Conservation (phyloP, 2,113 vertebrate species). For the Pogona vitticeps region DNA sequence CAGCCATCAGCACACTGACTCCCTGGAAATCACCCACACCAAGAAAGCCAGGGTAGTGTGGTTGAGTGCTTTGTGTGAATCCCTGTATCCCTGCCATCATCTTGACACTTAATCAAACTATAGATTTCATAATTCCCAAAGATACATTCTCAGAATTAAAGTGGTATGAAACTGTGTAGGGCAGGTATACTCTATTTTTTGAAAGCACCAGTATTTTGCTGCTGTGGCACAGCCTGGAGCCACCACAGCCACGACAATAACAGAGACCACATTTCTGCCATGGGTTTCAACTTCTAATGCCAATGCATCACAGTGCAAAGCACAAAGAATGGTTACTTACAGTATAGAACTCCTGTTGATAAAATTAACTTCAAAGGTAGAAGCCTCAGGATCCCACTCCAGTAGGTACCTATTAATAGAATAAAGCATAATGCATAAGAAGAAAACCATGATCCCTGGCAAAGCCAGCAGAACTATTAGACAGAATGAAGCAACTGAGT, state of each 20-base stretch:
- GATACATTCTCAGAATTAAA: too few relatives aligned
- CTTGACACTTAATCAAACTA: too few relatives aligned
- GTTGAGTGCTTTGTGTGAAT: too few relatives aligned
- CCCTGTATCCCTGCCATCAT: too few relatives aligned
- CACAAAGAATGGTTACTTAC: constrained; percentile 55
- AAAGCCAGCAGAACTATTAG: neutral
- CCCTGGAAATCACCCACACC: too few relatives aligned
- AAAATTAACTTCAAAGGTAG: constrained; percentile 45
- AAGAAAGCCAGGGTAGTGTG: too few relatives aligned
- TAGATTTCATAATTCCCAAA: too few relatives aligned
- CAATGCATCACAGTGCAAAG: constrained; percentile 33
- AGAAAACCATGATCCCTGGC: neutral
- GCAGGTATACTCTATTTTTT: too few relatives aligned
- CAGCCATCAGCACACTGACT: too few relatives aligned
- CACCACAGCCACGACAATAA: too few relatives aligned
- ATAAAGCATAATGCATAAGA: neutral
- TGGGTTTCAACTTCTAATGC: constrained; percentile 31
- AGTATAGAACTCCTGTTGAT: constrained; percentile 43
- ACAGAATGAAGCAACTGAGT: neutral
- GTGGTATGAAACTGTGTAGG: too few relatives aligned
- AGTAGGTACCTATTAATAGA: constrained; percentile 53
- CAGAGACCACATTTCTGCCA: neutral
- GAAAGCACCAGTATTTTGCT: too few relatives aligned
- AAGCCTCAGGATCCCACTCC: constrained; percentile 45
- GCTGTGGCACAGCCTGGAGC: neutral